Percentiles rank a stretch among this genome's conserved stretches.
These are phyloP conservation scores for Netelia inedita DNA, from an alignment of 2,888 invertebrate species.

Conservation along the genomic window DNA sequence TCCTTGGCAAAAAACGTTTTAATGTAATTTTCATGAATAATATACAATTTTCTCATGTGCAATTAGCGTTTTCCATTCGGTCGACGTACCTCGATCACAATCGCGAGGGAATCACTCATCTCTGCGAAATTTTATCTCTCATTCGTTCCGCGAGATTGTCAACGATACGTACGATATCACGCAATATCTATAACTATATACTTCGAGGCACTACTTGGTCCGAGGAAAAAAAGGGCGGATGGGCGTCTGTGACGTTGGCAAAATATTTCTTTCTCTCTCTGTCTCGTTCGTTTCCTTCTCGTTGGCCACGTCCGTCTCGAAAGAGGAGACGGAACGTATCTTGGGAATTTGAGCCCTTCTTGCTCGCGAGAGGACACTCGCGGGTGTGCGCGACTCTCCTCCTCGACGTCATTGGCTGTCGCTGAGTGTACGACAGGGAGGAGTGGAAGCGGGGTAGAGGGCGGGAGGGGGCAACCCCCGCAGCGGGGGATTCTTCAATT, in stretches of 20 bases:
- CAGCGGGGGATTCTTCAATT: slow-evolving; percentile 37
- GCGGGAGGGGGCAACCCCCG: slow-evolving; percentile 10
- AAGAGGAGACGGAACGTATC: slow-evolving; percentile 52
- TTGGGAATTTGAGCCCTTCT: slow-evolving; percentile 70
- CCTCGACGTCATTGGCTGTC: slow-evolving; percentile 60
- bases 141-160: slow-evolving; percentile 22
- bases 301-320: slow-evolving; percentile 50
- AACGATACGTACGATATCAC: not conserved
- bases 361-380: slow-evolving; percentile 43
- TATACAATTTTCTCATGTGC: slow-evolving; percentile 51
- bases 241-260: slow-evolving; percentile 52
- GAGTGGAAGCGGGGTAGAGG: no score
- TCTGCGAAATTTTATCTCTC: slow-evolving; percentile 54
- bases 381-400: slow-evolving; percentile 34
- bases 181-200: not conserved
- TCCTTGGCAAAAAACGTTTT: slow-evolving; percentile 2
- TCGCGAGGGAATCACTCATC: slow-evolving; percentile 56
- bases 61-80: slow-evolving; percentile 59
- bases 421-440: slow-evolving; percentile 2
- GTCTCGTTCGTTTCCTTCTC: slow-evolving; percentile 11
- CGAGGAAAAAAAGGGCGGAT: slow-evolving; percentile 41
- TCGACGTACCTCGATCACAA: slow-evolving; percentile 39
- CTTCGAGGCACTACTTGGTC: not conserved
- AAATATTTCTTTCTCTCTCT: slow-evolving; percentile 25
- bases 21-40: slow-evolving; percentile 55